A percentile compares a stretch with the other conserved stretches of the same genome.
Evolutionary conservation across 2,888 invertebrate genomes (phyloP).

Genomic region (Tortrix viridana): DNA sequence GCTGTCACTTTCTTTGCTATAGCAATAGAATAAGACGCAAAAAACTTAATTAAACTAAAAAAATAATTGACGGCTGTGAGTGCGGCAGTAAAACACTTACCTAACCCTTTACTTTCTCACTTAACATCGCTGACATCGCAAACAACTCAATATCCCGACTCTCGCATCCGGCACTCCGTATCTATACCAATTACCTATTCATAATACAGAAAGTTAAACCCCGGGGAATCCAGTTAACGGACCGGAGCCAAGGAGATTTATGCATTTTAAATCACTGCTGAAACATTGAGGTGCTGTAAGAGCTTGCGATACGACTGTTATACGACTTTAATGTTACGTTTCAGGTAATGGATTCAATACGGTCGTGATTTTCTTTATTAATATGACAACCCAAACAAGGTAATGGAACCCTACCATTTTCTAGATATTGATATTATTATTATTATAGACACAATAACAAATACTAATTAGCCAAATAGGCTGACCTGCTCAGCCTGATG

Average conservation of each 20-base stretch:
- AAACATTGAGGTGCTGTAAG: constrained; percentile 47
- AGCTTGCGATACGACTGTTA: constrained; percentile 37
- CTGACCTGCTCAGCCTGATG: no score
- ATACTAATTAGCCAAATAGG: no score
- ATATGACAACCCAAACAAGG: no score
- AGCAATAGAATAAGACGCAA: no score
- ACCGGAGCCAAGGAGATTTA: constrained; percentile 74
- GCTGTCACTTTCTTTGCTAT: no score
- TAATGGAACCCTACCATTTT: no score
- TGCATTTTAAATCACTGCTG: constrained; percentile 77
- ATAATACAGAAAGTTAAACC: constrained; percentile 77
- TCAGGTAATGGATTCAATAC: neutral
- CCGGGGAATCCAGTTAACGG: constrained; percentile 70
- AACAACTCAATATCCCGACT: constrained; percentile 36
- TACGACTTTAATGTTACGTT: constrained; percentile 12
- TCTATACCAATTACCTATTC: constrained; percentile 73
- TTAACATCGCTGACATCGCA: neutral
- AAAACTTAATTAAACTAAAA: no score
- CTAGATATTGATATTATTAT: no score
- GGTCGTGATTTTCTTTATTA: no score
- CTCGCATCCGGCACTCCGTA: constrained; percentile 46
- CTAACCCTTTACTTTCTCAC: neutral
- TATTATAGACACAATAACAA: no score
- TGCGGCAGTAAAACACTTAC: neutral
- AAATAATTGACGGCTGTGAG: no score